phyloP scores from a whole-genome alignment of 2,888 invertebrate species.

The Lymantria dispar region DNA sequence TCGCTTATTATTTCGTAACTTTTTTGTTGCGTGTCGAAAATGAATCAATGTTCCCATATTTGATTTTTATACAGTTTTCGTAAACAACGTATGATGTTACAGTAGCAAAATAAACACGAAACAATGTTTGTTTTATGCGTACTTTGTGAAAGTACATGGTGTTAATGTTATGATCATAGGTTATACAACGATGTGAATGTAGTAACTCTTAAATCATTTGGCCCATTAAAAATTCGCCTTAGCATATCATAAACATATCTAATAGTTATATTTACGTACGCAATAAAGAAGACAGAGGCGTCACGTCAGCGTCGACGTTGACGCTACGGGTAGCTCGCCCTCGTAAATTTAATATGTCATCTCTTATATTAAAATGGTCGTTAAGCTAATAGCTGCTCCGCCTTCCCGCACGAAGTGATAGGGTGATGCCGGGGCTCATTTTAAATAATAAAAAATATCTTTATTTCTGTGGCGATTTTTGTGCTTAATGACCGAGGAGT shows the following conservation, averaged over 20 bases:
- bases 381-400: conserved; percentile 78
- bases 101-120: conserved; percentile 44
- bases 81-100: conserved; percentile 46
- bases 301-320: conserved; percentile 68
- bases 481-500: conserved; percentile 37
- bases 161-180: conserved; percentile 38
- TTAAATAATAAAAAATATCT: conserved; percentile 55
- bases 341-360: conserved; percentile 82
- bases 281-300: conserved; percentile 75
- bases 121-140: conserved; percentile 32
- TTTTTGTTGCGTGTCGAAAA: conserved; percentile 58
- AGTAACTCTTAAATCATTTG: conserved; percentile 52
- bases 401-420: conserved; percentile 63
- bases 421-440: conserved; percentile 59
- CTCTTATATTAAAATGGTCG: conserved; percentile 80
- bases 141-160: conserved; percentile 28
- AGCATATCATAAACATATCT: conserved; percentile 68
- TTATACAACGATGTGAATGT: conserved; percentile 32
- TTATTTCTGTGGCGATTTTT: conserved; percentile 37
- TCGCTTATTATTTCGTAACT: conserved; percentile 62
- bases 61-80: conserved; percentile 46
- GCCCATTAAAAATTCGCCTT: conserved; percentile 62
- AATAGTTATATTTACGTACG: conserved; percentile 72
- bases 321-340: conserved; percentile 65
- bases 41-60: conserved; percentile 58